Evolutionary conservation across 2,888 invertebrate species (phyloP), one percentile per base, ranked within the genome.

Genomic region (Melangyna quadrimaculata): DNA sequence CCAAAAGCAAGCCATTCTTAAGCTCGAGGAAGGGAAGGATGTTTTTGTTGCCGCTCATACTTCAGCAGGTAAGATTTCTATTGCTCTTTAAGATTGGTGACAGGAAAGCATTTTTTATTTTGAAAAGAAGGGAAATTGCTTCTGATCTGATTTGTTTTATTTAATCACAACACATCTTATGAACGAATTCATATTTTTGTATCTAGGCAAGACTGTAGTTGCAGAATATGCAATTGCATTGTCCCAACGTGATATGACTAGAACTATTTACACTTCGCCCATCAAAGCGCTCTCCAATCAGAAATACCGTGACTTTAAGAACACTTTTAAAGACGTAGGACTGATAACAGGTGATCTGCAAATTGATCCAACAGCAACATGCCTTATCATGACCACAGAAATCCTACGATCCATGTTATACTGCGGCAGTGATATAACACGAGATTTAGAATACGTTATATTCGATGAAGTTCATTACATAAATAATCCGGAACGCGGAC

Each of bases 391-490:
- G 99, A 99, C 99, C 0, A 99, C 99, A 0, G 99, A 99, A 93
- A 99, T 99, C 89, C 93, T 99, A 29, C 94, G 98, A 87, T 98
- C 98, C 0, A 99, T 99, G 98, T 93, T 99, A 14, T 98, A 98
- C 91, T 97, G 97, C 78, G 98, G 98, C 9, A 96, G 96, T 83
- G 99, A 99, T 90, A 96, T 98, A 71, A 96, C 98, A 0, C 94
- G 98, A 55, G 99, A 99, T 92, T 93, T 99, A 72, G 99, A 99
- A 91, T 99, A 98, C 93, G 99, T 99, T 3, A 98, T 99, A 89
- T 99, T 99, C 91, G 99, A 99, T 92, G 99, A 99, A 93, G 98
- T 99, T 8, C 99, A 99, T 92, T 99, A 99, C 90, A 98, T 99
- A 87, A 99, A 99, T 92, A 98, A 99, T 92, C 94, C 95, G 51